These are phyloP conservation scores for Argopecten irradians DNA, from an alignment of 1,140 invertebrate species.

Conservation along the genomic window DNA sequence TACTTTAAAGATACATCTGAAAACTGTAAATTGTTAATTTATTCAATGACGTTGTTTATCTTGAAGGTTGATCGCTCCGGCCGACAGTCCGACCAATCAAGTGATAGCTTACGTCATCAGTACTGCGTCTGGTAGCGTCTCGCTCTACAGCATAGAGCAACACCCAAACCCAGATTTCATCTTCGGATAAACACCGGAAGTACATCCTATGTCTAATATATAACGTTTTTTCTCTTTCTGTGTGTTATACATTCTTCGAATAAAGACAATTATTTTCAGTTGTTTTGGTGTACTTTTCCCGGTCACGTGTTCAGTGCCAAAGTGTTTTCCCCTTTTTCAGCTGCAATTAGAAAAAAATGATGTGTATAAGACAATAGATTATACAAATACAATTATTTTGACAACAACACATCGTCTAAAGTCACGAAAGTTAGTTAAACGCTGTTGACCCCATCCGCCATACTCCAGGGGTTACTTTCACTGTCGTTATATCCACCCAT, in stretches of 20 bases:
- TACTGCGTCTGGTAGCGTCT: constrained; percentile 15
- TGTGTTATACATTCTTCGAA: neutral
- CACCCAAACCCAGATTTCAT: neutral
- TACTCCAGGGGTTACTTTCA: no score
- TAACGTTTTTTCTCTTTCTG: neutral
- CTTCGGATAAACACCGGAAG: neutral
- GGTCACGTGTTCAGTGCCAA: neutral
- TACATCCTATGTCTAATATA: neutral
- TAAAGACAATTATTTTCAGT: neutral
- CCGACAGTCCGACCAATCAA: constrained; percentile 29
- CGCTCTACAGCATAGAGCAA: constrained; percentile 28
- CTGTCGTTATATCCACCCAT: no score
- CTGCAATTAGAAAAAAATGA: neutral
- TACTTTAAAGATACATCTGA: no score
- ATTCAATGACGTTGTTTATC: neutral
- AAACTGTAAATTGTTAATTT: neutral
- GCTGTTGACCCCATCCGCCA: no score
- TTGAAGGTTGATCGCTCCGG: constrained; percentile 28
- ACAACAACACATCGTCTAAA: neutral
- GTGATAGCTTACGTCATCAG: constrained; percentile 34
- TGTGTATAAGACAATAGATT: neutral
- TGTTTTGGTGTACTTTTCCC: no score
- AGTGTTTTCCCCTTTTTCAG: neutral
- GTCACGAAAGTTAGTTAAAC: neutral
- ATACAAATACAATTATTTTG: neutral